Evolutionary conservation across 2,888 invertebrate genomes (phyloP), one percentile per base, ranked within the genome.

Genomic region (Andrena camellia): DNA sequence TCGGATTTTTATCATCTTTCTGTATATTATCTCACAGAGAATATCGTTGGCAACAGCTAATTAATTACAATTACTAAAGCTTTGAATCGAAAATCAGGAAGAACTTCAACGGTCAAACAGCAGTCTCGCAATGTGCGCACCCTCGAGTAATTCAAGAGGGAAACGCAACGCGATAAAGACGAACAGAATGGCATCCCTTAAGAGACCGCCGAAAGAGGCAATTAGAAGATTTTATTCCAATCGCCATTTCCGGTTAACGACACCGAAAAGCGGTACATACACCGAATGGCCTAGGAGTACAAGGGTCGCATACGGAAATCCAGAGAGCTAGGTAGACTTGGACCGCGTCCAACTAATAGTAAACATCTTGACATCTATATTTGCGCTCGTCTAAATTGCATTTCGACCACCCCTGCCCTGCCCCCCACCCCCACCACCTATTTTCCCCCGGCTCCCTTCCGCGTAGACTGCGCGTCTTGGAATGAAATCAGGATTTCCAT

Each of bases 351-450:
- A 93, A 90, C 90, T 91, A 90, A 92, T 91, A 89, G 91, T 91
- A 91, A 93, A 93, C 92, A 92, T 92, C 92, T 93, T 92, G 91
- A 92, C 90, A 91, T 93, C 89, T 92, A 90, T 92, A 92, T 92
- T 91, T 90, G 90, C 90, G 88, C 88, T 84, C 84, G 89, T 84
- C 91, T 90, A 91, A 92, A 93, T 93, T 91, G 87, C 90, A 87
- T 92, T 92, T 90, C 90, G 86, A 88, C 78, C 67, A 68, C 52
- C 81, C 70, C 78, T 71, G 29, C 64, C 52, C 76, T 64, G 73
- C 76, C 78, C 75, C 84, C 80, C 80, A 76, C 83, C 74, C 77
- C 85, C 80, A 76, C 83, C 74, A 76, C 85, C 84, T 78, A 68
- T 74, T 42, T 59, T 20, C 57, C 54, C 59, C 63, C 29, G 35